Conservation (phyloP, 92 coral and sea anemone genomes). For the Epizoanthus ramosus region DNA sequence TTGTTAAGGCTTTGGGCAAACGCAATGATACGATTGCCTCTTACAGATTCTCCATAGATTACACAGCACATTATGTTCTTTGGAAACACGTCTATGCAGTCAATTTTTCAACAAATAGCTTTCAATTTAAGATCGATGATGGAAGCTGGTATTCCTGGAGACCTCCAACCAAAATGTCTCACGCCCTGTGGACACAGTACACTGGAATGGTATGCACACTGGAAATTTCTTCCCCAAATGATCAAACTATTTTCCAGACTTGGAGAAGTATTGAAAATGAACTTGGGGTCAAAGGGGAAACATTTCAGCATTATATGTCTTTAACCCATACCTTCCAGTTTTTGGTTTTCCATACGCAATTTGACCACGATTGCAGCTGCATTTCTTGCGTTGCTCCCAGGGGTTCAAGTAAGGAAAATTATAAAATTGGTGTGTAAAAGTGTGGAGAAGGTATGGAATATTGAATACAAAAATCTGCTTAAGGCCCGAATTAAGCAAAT, state of each 20-base stretch:
- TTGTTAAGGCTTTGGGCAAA: slow-evolving; percentile 69
- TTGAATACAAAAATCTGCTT: no score
- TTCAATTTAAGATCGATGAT: slow-evolving; percentile 72
- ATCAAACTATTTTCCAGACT: not conserved
- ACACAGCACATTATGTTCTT: slow-evolving; percentile 61
- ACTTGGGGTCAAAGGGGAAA: no score
- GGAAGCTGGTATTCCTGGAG: slow-evolving; percentile 72
- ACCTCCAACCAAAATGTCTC: slow-evolving; percentile 33
- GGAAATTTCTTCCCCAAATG: not conserved
- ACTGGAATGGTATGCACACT: slow-evolving; percentile 50
- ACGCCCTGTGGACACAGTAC: slow-evolving; percentile 70
- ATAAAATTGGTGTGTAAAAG: no score
- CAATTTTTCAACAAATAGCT: slow-evolving; percentile 49
- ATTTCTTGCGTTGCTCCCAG: no score
- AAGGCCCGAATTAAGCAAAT: no score
- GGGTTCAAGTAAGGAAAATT: no score
- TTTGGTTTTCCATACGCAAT: no score
- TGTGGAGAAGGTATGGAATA: no score
- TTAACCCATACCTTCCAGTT: no score
- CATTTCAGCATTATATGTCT: no score
- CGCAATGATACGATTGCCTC: slow-evolving; percentile 60
- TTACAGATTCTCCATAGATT: slow-evolving; percentile 64
- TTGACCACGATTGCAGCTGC: no score
- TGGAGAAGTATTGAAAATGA: no score
- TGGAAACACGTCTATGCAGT: slow-evolving; percentile 75